phyloP scores from a whole-genome alignment of 2,797 vertebrate genomes.

The Tiaroga cobitis region DNA sequence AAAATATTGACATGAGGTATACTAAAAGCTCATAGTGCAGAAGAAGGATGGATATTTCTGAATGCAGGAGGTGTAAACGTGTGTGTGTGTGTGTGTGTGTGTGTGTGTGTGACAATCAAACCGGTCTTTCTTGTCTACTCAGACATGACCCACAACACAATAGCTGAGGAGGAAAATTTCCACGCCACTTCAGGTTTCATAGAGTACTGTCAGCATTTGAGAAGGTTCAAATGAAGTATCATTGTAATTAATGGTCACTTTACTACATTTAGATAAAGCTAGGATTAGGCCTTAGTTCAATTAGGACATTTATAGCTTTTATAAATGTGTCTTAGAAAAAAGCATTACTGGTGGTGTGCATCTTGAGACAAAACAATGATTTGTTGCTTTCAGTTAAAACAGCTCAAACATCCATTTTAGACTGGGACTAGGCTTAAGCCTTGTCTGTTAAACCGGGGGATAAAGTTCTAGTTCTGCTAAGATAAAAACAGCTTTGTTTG shows the following conservation, averaged over 20 bases:
- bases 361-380: background rate
- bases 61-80: conserved; percentile 55
- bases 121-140: conserved; percentile 70
- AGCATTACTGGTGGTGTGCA: background rate
- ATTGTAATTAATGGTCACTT: background rate
- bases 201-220: background rate
- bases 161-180: background rate
- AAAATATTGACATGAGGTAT: background rate
- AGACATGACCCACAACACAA: conserved; percentile 40
- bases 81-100: conserved; percentile 29
- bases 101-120: conserved; percentile 57
- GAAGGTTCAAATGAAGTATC: background rate
- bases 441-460: too few species aligned
- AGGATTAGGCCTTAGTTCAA: background rate
- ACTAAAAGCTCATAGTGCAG: conserved; percentile 28
- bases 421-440: background rate
- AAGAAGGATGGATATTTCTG: conserved; percentile 47
- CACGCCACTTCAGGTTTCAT: conserved; percentile 4
- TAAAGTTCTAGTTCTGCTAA: background rate
- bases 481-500: background rate
- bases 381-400: background rate
- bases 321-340: background rate
- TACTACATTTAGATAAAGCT: background rate
- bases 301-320: background rate
- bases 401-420: background rate